Evolutionary conservation across 1,140 invertebrate species (phyloP), one percentile per base, ranked within the genome.

Genomic region (Hesperophylax magnus): DNA sequence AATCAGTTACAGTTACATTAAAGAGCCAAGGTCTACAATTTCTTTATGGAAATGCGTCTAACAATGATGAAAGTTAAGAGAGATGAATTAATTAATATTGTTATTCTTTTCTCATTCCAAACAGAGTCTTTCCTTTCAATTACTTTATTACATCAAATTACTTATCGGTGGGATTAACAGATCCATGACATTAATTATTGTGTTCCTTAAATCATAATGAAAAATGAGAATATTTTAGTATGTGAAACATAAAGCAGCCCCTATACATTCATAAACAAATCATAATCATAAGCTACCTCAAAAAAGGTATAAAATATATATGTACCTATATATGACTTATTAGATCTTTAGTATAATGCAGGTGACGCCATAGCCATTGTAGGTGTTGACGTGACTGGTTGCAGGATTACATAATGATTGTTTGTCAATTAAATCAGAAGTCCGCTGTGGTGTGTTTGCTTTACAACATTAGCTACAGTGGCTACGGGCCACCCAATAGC

Each of bases 291-390:
- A 83, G 75, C 79, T 84, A 84, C 77, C 77, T 84, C 77, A 81
- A 79, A 81, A 84, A 79, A 84, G 79, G 80, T 79, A 81, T 77
- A 80, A 60, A 52, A 82, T 79, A 79, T 75, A 79, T 74, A 61
- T 77, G 74, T 77, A 47, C 39, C 39, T 47, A 47, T 47, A 77
- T 77, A 60, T 77, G 56, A 77, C 56, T 77, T 47, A 77, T 77
- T 60, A 71, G 61, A 78, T 81, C 67, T 77, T 82, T 82, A 82
- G 81, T 82, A 82, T 82, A 82, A 82, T 78, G 81, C 81, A 71
- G 69, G 78, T 79, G 72, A 31, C 63, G 18, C 71, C 76, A 76
- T 69, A 34, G 72, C 61, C 63, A 47, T 47, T 14, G 39, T 47
- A 47, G 11, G 34, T 8, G 34, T 39, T 39, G 7, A n/a, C n/a